Conservation (phyloP, 2,113 vertebrate species). For the Crotalus helleri region DNA sequence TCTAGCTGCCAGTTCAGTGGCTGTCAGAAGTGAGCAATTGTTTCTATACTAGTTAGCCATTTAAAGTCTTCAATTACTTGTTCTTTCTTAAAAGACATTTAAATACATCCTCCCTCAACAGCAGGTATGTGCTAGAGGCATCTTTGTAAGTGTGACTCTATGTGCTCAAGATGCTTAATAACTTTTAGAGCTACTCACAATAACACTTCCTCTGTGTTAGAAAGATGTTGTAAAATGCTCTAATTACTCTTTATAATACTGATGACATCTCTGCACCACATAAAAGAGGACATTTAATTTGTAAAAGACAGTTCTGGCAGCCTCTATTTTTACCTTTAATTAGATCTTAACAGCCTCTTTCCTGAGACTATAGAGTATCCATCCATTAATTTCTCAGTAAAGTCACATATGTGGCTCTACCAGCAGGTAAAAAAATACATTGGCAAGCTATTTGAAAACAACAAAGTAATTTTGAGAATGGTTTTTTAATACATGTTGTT, state of each 20-base stretch:
- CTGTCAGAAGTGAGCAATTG: slow-evolving; percentile 42
- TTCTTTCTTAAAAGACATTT: slow-evolving; percentile 69
- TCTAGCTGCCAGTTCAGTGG: slow-evolving; percentile 21
- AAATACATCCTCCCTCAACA: slow-evolving; percentile 68
- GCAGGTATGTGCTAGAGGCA: slow-evolving; percentile 66
- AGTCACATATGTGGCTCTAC: slow-evolving; percentile 52
- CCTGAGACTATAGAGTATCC: slow-evolving; percentile 57
- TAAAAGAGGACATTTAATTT: slow-evolving; percentile 75
- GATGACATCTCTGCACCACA: slow-evolving; percentile 70
- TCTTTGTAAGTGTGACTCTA: slow-evolving; percentile 69
- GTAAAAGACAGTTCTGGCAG: slow-evolving; percentile 67
- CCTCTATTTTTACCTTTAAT: slow-evolving; percentile 77
- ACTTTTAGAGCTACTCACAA: slow-evolving; percentile 70
- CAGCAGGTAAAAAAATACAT: slow-evolving; percentile 46
- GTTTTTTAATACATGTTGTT: slow-evolving; percentile 50
- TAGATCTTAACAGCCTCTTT: slow-evolving; percentile 64
- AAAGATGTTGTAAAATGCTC: slow-evolving; percentile 73
- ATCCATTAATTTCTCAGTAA: slow-evolving; percentile 69
- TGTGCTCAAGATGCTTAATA: slow-evolving; percentile 68
- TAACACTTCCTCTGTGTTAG: slow-evolving; percentile 59
- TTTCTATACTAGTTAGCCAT: slow-evolving; percentile 47
- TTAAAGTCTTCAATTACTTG: slow-evolving; percentile 62
- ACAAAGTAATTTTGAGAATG: slow-evolving; percentile 54
- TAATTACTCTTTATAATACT: slow-evolving; percentile 74
- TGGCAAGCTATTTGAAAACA: slow-evolving; percentile 44